Conservation (phyloP, 2,797 vertebrate species). For the Gymnodraco acuticeps region DNA sequence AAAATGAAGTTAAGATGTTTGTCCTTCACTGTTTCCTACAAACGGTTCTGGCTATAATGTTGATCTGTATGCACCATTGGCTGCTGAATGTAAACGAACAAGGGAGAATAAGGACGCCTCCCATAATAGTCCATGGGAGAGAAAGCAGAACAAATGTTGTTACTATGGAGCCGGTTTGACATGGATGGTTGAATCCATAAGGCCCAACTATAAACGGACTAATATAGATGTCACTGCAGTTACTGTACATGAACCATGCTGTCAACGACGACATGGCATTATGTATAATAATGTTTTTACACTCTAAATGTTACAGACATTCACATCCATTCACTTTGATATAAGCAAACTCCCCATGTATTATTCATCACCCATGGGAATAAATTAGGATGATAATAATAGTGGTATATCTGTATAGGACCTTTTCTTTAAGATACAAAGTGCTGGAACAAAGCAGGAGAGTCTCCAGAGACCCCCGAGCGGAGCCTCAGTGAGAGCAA, state of each 20-base stretch:
- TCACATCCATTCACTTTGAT: slow-evolving; percentile 7
- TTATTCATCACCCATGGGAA: slow-evolving; percentile 56
- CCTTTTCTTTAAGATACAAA: slow-evolving; percentile 28
- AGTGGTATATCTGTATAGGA: slow-evolving; percentile 7
- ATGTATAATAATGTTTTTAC: slow-evolving; percentile 17
- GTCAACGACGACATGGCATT: not conserved
- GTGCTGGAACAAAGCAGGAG: slow-evolving; percentile 4
- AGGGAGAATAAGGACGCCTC: too few species aligned
- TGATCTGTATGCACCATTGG: too few species aligned
- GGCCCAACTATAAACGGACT: slow-evolving; percentile 22
- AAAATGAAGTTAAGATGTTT: not conserved
- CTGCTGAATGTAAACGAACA: too few species aligned
- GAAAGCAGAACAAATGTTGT: slow-evolving; percentile 15
- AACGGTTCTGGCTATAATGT: too few species aligned
- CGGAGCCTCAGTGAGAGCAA: not conserved
- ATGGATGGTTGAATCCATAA: slow-evolving; percentile 27
- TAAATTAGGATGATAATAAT: slow-evolving; percentile 39
- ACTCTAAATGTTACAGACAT: slow-evolving; percentile 15
- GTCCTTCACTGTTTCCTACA: not conserved
- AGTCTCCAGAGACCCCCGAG: slow-evolving; percentile 32
- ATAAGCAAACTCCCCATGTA: slow-evolving; percentile 22
- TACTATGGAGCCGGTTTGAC: slow-evolving; percentile 32
- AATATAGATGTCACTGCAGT: slow-evolving; percentile 27
- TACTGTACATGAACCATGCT: not conserved
- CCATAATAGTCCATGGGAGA: not conserved